Conservation (phyloP, 2,888 invertebrate genomes). For the Sinhomidia bicolor region DNA sequence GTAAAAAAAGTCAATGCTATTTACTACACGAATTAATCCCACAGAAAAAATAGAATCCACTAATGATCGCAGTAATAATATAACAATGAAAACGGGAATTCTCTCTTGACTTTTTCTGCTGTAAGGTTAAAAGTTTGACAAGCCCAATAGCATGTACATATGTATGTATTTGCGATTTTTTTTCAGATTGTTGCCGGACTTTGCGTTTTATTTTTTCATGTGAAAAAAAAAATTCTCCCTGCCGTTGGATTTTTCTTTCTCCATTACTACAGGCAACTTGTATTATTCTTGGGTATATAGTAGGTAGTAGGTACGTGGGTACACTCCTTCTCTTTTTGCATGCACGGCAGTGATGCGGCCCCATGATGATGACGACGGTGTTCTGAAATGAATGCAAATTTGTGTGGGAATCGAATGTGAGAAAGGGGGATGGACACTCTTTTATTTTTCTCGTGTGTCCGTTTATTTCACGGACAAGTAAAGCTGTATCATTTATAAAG, state of each 20-base stretch:
- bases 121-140: constrained; percentile 21
- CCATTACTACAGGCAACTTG: too few relatives aligned
- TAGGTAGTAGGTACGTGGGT: too few relatives aligned
- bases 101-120: too few relatives aligned
- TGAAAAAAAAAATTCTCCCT: too few relatives aligned
- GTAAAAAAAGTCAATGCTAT: neutral
- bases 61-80: neutral
- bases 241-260: too few relatives aligned
- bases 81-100: constrained; percentile 1
- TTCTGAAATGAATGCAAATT: neutral
- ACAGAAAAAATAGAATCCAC: neutral
- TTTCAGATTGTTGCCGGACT: neutral
- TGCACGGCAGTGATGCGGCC: too few relatives aligned
- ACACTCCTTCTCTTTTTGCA: too few relatives aligned
- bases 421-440: neutral
- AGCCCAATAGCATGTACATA: neutral
- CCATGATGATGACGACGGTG: too few relatives aligned
- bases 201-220: neutral
- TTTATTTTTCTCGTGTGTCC: neutral
- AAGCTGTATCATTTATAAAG: too few relatives aligned
- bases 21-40: neutral
- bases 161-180: neutral
- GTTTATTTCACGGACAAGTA: neutral
- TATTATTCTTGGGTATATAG: too few relatives aligned
- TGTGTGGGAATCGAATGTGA: neutral